Conservation (phyloP, 2,113 vertebrate species). For the Aegotheles bennettii region DNA sequence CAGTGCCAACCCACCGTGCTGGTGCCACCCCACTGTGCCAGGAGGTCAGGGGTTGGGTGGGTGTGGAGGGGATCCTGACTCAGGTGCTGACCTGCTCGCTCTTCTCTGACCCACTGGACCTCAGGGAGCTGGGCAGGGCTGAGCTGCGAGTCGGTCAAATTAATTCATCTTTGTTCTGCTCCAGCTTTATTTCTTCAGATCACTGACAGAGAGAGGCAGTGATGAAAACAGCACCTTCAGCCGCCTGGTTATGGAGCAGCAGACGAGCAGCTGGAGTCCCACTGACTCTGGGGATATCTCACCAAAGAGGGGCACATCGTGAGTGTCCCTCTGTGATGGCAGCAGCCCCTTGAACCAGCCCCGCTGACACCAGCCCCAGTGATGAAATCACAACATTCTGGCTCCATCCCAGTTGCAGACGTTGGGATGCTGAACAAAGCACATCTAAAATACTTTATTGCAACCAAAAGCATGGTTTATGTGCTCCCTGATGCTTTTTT, state of each 20-base stretch:
- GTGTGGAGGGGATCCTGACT: background rate
- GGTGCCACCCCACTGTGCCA: accelerated
- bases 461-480: background rate
- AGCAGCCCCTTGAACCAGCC: background rate
- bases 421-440: background rate
- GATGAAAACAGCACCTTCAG: background rate
- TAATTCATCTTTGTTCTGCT: accelerated
- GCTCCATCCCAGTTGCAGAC: background rate
- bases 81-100: accelerated
- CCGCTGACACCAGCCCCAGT: background rate
- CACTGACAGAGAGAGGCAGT: accelerated
- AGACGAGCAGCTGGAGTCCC: background rate
- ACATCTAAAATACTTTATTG: background rate
- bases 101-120: too few relatives aligned
- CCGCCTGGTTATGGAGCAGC: background rate
- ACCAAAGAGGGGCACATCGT: accelerated
- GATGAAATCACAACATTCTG: background rate
- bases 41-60: background rate
- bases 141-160: accelerated
- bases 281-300: accelerated
- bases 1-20: too few relatives aligned
- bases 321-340: accelerated
- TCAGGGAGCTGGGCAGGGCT: background rate
- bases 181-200: background rate
- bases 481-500: background rate